phyloP scores from a whole-genome alignment of 2,797 vertebrate species.

The Sebastiscus tertius region DNA sequence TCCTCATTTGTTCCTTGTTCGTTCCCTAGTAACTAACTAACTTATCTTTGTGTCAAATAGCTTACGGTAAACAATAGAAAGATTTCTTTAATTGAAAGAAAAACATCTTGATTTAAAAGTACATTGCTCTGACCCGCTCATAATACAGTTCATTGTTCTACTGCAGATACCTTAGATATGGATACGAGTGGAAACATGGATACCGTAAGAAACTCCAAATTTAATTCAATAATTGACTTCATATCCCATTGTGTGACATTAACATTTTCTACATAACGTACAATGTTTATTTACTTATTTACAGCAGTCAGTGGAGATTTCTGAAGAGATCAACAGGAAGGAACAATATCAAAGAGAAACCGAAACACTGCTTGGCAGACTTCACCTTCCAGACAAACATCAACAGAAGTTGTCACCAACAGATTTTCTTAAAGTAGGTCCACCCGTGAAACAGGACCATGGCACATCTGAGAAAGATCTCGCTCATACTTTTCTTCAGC shows the following conservation, averaged over 20 bases:
- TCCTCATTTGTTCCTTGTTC: too few relatives aligned
- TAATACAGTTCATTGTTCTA: neutral
- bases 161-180: neutral
- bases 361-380: constrained; percentile 28
- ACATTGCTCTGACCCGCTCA: neutral
- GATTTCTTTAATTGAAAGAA: neutral
- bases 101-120: neutral
- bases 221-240: neutral
- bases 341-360: neutral
- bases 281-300: neutral
- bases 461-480: constrained; percentile 34
- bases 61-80: neutral
- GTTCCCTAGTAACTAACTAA: too few relatives aligned
- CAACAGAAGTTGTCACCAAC: constrained; percentile 33
- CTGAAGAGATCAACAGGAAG: neutral
- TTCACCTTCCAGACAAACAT: constrained; percentile 25
- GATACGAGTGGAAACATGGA: neutral
- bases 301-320: neutral
- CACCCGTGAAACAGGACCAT: constrained; percentile 3
- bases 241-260: neutral
- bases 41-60: too few relatives aligned
- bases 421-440: constrained; percentile 45
- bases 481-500: constrained; percentile 62
- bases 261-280: neutral
- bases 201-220: neutral